A percentile compares a stretch with the other conserved stretches of the same genome.
Conservation (phyloP, 2,797 vertebrate species). For the Bradypodion pumilum region DNA sequence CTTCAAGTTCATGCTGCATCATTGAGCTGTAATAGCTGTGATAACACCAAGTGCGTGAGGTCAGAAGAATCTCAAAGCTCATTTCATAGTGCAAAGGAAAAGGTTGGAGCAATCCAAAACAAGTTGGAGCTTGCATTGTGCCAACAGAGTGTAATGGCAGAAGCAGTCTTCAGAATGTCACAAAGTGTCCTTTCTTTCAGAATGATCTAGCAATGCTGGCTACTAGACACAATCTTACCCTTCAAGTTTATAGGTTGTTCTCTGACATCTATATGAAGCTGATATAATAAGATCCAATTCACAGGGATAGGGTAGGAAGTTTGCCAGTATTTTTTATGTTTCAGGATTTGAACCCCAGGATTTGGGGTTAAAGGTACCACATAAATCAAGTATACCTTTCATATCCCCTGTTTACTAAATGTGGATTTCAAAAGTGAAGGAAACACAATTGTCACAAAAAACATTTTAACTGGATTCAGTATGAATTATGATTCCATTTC, state of each 20-base stretch:
- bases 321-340: not conserved
- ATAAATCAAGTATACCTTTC: slow-evolving; percentile 3
- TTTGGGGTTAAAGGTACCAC: not conserved
- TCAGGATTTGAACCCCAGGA: slow-evolving; percentile 5
- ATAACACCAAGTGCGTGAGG: not conserved
- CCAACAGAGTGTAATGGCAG: not conserved
- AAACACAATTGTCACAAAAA: slow-evolving; percentile 16
- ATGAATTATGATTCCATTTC: not conserved
- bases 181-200: not conserved
- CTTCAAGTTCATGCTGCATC: not conserved
- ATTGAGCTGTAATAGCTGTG: not conserved
- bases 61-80: not conserved
- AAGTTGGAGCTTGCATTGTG: not conserved
- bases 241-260: not conserved
- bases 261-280: not conserved
- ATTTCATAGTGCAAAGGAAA: not conserved
- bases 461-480: not conserved
- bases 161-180: not conserved
- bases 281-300: not conserved
- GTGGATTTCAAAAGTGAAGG: not conserved
- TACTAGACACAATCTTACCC: not conserved
- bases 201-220: slow-evolving; percentile 1
- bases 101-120: not conserved
- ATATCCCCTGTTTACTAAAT: not conserved
- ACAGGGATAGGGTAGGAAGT: not conserved